phyloP scores from a whole-genome alignment of 2,797 vertebrate genomes.

The Calcarius lapponicus region DNA sequence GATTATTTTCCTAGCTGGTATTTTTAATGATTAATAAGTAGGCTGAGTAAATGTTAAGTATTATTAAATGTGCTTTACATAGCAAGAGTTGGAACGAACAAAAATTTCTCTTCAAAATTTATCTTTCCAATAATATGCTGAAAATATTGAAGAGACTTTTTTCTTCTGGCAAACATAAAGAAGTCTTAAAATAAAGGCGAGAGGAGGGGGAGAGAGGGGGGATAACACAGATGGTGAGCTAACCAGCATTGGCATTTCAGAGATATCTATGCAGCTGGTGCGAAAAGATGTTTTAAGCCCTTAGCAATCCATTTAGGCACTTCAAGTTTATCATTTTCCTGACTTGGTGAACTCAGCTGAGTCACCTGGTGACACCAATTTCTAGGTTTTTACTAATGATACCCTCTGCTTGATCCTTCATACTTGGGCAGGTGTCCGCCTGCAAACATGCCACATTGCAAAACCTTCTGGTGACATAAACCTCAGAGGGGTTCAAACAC shows the following conservation, averaged over 20 bases:
- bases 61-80: slow-evolving; percentile 54
- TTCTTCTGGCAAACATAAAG: slow-evolving; percentile 50
- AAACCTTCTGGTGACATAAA: neutral
- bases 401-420: neutral
- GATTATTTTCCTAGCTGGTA: slow-evolving; percentile 33
- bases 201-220: neutral
- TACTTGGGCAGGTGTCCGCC: neutral
- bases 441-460: neutral
- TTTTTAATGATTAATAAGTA: slow-evolving; percentile 60
- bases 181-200: slow-evolving; percentile 56
- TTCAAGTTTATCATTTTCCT: neutral
- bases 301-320: neutral
- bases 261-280: slow-evolving; percentile 29
- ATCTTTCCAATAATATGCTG: neutral
- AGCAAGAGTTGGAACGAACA: slow-evolving; percentile 15
- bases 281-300: slow-evolving; percentile 26
- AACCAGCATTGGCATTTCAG: slow-evolving; percentile 42
- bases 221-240: slow-evolving; percentile 51
- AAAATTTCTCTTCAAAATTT: slow-evolving; percentile 11
- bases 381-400: neutral
- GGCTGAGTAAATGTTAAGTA: slow-evolving; percentile 49
- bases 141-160: slow-evolving; percentile 55
- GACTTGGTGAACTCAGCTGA: neutral
- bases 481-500: neutral
- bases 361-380: neutral